Conservation (phyloP, 2,797 vertebrate genomes). For the Parauchenoglanis punctatus region DNA sequence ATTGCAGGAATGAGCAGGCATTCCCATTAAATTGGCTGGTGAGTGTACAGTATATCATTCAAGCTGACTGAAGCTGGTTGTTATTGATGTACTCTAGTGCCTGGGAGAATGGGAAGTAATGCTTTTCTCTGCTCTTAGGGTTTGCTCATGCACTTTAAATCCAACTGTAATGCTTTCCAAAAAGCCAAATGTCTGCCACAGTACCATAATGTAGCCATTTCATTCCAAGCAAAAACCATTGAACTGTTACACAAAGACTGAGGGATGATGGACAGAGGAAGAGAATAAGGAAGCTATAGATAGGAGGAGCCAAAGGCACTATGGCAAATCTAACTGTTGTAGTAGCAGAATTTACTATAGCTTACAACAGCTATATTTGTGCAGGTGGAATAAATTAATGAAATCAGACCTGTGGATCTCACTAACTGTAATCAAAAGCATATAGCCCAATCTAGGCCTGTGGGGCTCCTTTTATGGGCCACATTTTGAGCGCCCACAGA, state of each 20-base stretch:
- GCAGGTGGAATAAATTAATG: constrained; percentile 57
- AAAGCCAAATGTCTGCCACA: constrained; percentile 33
- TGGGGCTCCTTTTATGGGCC: constrained; percentile 47
- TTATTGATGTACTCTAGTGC: constrained; percentile 4
- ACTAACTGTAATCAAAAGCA: constrained; percentile 55
- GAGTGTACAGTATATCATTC: constrained; percentile 42
- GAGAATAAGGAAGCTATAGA: neutral
- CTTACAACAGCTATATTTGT: constrained; percentile 39
- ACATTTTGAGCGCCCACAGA: constrained; percentile 51
- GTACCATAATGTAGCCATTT: constrained; percentile 45
- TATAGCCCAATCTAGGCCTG: constrained; percentile 43
- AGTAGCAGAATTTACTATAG: constrained; percentile 36
- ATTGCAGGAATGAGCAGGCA: neutral
- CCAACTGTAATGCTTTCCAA: constrained; percentile 45
- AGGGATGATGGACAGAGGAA: constrained; percentile 5
- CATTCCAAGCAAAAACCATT: neutral
- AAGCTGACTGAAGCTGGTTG: constrained; percentile 33
- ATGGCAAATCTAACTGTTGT: constrained; percentile 3
- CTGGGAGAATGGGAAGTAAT: constrained; percentile 9
- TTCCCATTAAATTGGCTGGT: neutral
- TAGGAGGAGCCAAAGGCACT: constrained; percentile 4
- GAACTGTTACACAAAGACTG: neutral
- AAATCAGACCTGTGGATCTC: constrained; percentile 49
- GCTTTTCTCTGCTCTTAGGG: constrained; percentile 2
- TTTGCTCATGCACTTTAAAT: constrained; percentile 51